Percentiles rank a stretch among this genome's conserved stretches.
phyloP scores from a whole-genome alignment of 2,888 invertebrate genomes.

The Idaea biselata region DNA sequence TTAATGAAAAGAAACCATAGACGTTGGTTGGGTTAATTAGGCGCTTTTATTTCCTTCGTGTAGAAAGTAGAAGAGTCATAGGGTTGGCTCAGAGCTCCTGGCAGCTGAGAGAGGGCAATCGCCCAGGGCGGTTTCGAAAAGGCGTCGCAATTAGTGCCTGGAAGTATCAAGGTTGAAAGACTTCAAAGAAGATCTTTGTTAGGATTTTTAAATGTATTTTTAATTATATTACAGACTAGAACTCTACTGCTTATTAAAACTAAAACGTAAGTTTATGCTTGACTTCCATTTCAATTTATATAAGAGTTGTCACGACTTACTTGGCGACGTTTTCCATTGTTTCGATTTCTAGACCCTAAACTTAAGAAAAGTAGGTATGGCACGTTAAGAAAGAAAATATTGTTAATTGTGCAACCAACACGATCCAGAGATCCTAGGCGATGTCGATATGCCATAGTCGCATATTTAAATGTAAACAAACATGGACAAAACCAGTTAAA shows the following conservation, averaged over 20 bases:
- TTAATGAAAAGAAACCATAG: constrained; percentile 18
- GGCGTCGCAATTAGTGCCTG: constrained; percentile 50
- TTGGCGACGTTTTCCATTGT: background rate
- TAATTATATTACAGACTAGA: background rate
- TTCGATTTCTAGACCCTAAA: background rate
- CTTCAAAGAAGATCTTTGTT: constrained; percentile 1
- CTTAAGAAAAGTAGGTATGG: background rate
- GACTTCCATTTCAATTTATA: background rate
- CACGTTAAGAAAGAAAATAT: no score
- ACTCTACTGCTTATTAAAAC: background rate
- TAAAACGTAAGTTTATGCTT: background rate
- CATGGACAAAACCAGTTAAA: no score
- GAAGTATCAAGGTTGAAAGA: constrained; percentile 31
- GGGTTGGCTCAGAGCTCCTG: constrained; percentile 7
- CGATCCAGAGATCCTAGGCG: background rate
- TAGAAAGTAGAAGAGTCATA: constrained; percentile 5
- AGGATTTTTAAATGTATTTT: background rate
- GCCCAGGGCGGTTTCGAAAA: constrained; percentile 22
- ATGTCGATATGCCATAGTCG: background rate
- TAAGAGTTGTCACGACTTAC: background rate
- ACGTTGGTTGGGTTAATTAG: constrained; percentile 20
- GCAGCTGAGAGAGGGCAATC: constrained; percentile 17
- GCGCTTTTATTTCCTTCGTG: constrained; percentile 16
- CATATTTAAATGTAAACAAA: background rate
- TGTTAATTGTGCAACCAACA: background rate